Conservation (phyloP, 2,113 vertebrate genomes). For the Nycticryphes semicollaris region DNA sequence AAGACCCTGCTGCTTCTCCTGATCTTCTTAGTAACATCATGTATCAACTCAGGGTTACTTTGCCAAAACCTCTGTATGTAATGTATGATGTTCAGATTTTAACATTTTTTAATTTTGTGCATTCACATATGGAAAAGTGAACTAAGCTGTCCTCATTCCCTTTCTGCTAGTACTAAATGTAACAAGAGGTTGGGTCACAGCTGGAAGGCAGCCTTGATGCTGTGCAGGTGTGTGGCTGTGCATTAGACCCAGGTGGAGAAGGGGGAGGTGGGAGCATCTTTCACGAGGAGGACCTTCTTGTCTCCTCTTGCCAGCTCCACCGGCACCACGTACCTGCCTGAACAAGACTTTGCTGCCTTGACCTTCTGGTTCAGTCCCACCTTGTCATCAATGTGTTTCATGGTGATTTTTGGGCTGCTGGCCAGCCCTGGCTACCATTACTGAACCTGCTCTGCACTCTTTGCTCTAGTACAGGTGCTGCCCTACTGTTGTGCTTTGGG, state of each 20-base stretch:
- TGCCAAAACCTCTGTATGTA: not conserved
- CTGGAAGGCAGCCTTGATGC: not conserved
- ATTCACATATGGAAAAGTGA: not conserved
- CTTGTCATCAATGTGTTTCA: rapidly evolving
- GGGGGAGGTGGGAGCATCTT: not conserved
- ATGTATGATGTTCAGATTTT: not conserved
- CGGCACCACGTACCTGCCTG: rapidly evolving
- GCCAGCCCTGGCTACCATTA: not conserved
- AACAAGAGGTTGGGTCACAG: rapidly evolving
- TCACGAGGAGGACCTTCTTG: not conserved
- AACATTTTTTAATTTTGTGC: not conserved
- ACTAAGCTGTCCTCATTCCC: not conserved
- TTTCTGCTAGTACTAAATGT: not conserved
- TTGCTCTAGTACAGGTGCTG: rapidly evolving
- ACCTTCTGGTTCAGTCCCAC: not conserved
- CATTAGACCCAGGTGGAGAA: not conserved
- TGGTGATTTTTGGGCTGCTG: no score
- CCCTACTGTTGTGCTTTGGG: rapidly evolving
- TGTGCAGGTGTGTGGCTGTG: not conserved
- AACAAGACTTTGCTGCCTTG: not conserved
- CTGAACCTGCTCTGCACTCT: not conserved
- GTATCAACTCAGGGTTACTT: rapidly evolving
- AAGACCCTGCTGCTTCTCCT: not conserved
- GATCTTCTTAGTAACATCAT: not conserved
- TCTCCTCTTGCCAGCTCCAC: not conserved